Evolutionary conservation across 1,140 invertebrate species (phyloP).

Genomic region (Linepithema humile): DNA sequence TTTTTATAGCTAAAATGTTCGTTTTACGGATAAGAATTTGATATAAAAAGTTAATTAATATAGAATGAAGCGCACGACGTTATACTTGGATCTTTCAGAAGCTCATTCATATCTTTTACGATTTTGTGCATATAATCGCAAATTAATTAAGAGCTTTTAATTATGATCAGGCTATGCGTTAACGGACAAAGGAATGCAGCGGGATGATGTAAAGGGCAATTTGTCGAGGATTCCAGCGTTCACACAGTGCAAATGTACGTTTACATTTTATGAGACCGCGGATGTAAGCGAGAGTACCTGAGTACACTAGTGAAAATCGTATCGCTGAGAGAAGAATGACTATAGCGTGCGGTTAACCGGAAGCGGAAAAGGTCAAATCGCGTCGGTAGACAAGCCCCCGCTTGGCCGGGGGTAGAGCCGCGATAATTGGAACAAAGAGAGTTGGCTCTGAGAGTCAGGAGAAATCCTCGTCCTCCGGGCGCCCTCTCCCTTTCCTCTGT

Average conservation of each 20-base stretch:
- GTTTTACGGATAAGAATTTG: not conserved
- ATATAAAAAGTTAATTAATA: not conserved
- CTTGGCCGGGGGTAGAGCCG: slow-evolving; percentile 63
- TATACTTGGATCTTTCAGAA: not conserved
- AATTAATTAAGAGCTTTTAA: slow-evolving; percentile 52
- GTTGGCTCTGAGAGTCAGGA: slow-evolving; percentile 65
- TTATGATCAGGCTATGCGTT: slow-evolving; percentile 33
- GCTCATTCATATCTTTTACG: not conserved
- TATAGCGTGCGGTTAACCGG: slow-evolving; percentile 72
- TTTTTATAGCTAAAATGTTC: not conserved
- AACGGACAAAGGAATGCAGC: slow-evolving; percentile 21
- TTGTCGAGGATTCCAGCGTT: slow-evolving; percentile 46
- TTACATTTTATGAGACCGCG: slow-evolving; percentile 53
- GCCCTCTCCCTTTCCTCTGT: slow-evolving; percentile 9
- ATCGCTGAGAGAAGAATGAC: slow-evolving; percentile 64
- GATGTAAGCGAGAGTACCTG: slow-evolving; percentile 42
- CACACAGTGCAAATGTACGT: slow-evolving; percentile 36
- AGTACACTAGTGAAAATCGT: slow-evolving; percentile 63
- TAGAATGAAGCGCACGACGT: not conserved
- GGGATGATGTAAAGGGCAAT: slow-evolving; percentile 41
- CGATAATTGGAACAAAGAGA: slow-evolving; percentile 78
- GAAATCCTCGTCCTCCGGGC: slow-evolving; percentile 49
- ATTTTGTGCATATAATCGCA: not conserved
- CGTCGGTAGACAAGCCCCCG: slow-evolving; percentile 63
- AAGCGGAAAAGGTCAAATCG: slow-evolving; percentile 72